Base-by-base conservation (phyloP, 1,140 invertebrate species). In the Platorchestia sp. region DNA sequence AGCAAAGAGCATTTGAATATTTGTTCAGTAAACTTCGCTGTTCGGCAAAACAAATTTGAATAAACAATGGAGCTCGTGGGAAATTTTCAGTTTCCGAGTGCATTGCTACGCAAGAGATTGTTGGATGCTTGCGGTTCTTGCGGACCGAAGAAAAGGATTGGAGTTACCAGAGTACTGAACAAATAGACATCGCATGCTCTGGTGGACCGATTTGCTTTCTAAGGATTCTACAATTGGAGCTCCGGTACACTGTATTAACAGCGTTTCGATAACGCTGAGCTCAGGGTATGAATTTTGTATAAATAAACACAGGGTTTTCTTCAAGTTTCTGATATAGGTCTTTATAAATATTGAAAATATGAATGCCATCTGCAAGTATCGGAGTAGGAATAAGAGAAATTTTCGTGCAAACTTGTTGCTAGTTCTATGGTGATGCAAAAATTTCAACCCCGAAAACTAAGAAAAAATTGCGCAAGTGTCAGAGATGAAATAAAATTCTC, bases 61-160 rank as follows among this genome's bases (percentile, higher is more conserved):
- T 90, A 90, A 90, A 90, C 87, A 90, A 90, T 90, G 44, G 87
- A 90, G 87, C 87, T 90, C 87, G 7, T 36, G 87, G 87, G 87
- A 90, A 90, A 90, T 90, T 90, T 90, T 90, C 87, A 10, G 41
- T 90, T 90, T 90, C 44, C 5, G 87, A 90, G 87, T 90, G 87
- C 87, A 90, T 90, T 16, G 87, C 27, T 43, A 42, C 22, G 44
- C 41, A 90, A 45, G 87, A 36, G 59, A 75, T 75, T 75, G 59
- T 75, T 75, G 1, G 27, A 75, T 75, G 59, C 59, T 75, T 75
- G 59, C 36, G 59, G 59, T 75, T 10, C 59, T 22, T 75, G 59
- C 59, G 59, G 27, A 75, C 59, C 10, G 7, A 75, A 75, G 59
- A 75, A 3, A 75, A 75, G 10, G 27, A 75, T 75, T 75, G 7